A percentile compares a stretch with the other conserved stretches of the same genome.
Evolutionary conservation across 2,113 vertebrate genomes (phyloP).

Genomic region (Ploceus nigricollis): DNA sequence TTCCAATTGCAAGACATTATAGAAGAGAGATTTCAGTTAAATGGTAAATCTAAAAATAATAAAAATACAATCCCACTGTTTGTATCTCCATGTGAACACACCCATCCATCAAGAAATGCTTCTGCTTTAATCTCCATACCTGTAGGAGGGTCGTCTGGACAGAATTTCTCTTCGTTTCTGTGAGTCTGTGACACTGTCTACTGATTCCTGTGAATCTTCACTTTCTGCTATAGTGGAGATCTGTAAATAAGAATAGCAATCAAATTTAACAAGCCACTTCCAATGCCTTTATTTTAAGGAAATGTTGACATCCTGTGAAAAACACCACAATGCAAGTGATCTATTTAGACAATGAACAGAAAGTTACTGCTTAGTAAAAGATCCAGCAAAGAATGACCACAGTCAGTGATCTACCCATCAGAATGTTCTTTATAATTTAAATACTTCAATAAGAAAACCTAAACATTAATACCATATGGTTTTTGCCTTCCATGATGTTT

Average conservation of each 20-base stretch:
- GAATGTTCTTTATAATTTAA: not conserved
- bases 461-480: not conserved
- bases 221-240: conserved; percentile 97
- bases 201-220: conserved; percentile 97
- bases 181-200: conserved; percentile 95
- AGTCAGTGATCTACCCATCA: not conserved
- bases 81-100: not conserved
- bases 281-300: not conserved
- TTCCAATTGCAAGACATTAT: not conserved
- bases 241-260: conserved; percentile 74
- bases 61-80: not conserved
- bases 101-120: not conserved
- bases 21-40: not conserved
- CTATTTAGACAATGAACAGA: not conserved
- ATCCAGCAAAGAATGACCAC: not conserved
- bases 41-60: not conserved
- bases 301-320: not conserved
- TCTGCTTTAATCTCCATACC: conserved; percentile 70
- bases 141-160: conserved; percentile 95
- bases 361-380: not conserved
- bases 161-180: conserved; percentile 98
- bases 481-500: not conserved
- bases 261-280: conserved; percentile 7
- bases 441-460: not conserved
- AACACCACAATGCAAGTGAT: not conserved